Evolutionary conservation across 2,888 invertebrate genomes (phyloP), one percentile per base, ranked within the genome.

Genomic region (Agonopterix arenella): DNA sequence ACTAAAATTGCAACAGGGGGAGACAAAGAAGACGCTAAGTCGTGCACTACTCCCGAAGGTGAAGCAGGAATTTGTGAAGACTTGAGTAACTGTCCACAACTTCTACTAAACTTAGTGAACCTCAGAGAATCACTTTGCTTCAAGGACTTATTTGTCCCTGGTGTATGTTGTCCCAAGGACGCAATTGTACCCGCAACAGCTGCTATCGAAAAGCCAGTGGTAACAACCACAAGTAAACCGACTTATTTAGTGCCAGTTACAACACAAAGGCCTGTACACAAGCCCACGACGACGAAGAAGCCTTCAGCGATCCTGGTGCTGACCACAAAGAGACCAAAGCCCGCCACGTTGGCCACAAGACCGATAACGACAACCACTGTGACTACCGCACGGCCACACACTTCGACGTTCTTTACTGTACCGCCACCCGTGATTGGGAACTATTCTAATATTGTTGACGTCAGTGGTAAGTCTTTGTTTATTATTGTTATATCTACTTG

Each of bases 61-160:
- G 90, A 92, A 36, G 89, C 91, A 0, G 97, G 97, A 36, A 92
- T 93, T 55, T 97, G 97, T 67, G 94, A 96, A 70, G 97, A 97
- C 71, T 84, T 97, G 11, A 96, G 96, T 65, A 95, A 95, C 66
- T 97, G 97, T 68, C 97, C 97, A 0, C 95, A 96, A 60, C 79
- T 97, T 28, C 83, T 97, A 1, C 80, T 97, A 16, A 95, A 97
- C 76, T 86, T 97, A 47, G 92, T 94, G 10, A 94, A 93, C 71
- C 85, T 97, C 11, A 85, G 97, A 36, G 96, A 96, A 68, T 97
- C 97, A 0, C 88, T 97, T 8, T 97, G 97, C 69, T 97, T 97
- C 70, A 97, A 97, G 82, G 96, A 95, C 56, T 89, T 97, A 1
- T 97, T 97, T 67, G 95, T 96, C 1, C 97, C 97, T 1, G 97